Evolutionary conservation across 2,797 vertebrate genomes (phyloP), one percentile per base, ranked within the genome.

Genomic region (Anniella stebbinsi): DNA sequence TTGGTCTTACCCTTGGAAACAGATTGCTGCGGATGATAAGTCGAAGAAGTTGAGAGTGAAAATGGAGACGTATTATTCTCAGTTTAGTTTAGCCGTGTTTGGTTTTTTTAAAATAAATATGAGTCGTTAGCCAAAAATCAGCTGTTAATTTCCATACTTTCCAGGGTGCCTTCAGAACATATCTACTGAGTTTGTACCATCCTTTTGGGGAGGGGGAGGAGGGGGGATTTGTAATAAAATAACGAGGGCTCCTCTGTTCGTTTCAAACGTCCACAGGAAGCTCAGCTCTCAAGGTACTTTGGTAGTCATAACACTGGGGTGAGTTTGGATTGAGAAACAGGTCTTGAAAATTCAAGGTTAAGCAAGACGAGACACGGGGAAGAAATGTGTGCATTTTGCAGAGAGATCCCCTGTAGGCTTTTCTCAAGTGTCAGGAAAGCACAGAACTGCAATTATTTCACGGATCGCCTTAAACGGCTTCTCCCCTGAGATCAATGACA

Each of bases 1-100:
- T 78, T 60, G 81, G 93, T 90, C n/a, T 36, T 84, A 48, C 45
- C 82, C 86, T 86, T 36, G 41, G 92, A 28, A n/a, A 84, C 10
- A 9, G 67, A 75, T 63, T 66, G 33, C 9, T 75, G 38, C 82
- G 69, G 78, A 85, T 60, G 30, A 23, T 45, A 73, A 90, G 90
- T 78, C 38, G 51, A 80, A 73, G 8, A 28, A 69, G n/a, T 86
- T 92, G 93, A 54, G 70, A 57, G 54, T 75, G 15, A 67, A 76
- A 90, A 87, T 66, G 41, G 41, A 66, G 69, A 38, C 41, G 48
- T 48, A 73, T 80, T 48, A 38, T 38, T 89, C 86, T 48, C 75
- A 57, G 28, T 70, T 48, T 25, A 2, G 15, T n/a, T 41, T 54
- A 10, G n/a, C 11, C 45, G 6, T 70, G 10, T 30, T 5, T 48